Conservation (phyloP, 2,797 vertebrate genomes). For the Dermochelys coriacea region DNA sequence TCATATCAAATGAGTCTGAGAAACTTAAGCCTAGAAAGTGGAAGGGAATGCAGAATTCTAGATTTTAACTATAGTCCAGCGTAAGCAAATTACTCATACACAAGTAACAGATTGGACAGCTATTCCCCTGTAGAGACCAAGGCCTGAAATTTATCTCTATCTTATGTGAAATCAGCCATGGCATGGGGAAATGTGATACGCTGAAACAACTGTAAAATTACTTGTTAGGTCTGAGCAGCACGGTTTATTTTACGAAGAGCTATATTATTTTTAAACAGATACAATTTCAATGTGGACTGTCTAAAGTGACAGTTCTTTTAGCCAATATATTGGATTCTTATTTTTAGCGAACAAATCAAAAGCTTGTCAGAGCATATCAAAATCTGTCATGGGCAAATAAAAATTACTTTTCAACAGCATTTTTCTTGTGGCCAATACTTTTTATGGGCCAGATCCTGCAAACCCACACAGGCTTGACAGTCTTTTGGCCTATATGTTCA, state of each 20-base stretch:
- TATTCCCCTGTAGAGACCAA: not conserved
- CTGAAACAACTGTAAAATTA: not conserved
- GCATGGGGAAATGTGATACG: not conserved
- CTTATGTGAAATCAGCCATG: not conserved
- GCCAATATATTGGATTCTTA: not conserved
- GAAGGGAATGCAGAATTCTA: constrained; percentile 30
- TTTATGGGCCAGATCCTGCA: not conserved
- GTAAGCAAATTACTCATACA: constrained; percentile 46
- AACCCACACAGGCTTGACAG: fast-evolving
- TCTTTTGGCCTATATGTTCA: not conserved
- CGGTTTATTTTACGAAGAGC: constrained; percentile 12
- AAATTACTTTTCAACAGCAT: not conserved
- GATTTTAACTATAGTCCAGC: constrained; percentile 60
- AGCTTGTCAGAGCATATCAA: not conserved
- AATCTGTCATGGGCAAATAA: not conserved
- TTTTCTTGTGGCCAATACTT: not conserved
- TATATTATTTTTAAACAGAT: not conserved
- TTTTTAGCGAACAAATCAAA: not conserved
- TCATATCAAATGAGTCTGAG: constrained; percentile 13
- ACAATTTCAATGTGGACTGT: not conserved
- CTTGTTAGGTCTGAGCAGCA: not conserved
- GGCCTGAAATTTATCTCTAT: not conserved
- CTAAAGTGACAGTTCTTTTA: not conserved
- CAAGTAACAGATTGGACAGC: constrained; percentile 43
- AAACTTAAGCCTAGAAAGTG: not conserved